Evolutionary conservation across 2,888 invertebrate species (phyloP), one percentile per base, ranked within the genome.

Genomic region (Sphinx pinastri): DNA sequence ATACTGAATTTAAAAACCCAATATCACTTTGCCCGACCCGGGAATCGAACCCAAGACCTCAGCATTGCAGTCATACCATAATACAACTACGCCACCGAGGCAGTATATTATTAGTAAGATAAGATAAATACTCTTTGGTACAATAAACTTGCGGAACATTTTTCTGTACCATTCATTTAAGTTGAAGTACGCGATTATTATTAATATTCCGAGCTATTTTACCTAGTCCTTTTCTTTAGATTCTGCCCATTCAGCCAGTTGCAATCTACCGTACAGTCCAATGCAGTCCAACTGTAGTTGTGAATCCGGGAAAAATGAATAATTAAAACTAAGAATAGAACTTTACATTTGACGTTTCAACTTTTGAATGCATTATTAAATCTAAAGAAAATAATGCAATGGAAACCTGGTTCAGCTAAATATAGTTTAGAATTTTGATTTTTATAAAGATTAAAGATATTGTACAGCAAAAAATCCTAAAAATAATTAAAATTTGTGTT

Each of bases 301-400:
- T 63, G 49, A 49, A 47, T 63, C 63, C 49, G 49, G 47, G 63
- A 63, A 63, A 63, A 63, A 63, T 60, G 63, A 63, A 63, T 63
- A 63, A 63, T 63, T 63, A 63, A 63, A 63, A 63, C 63, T 13
- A 19, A 63, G 63, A 63, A 63, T 63, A 49, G 63, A 63, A 63
- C 49, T 63, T 63, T 63, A 63, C 63, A 49, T 63, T 63, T 49
- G 63, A 63, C 63, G 49, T 63, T 63, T 63, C 63, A 63, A 63
- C 49, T 19, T 63, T 63, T 49, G 63, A 63, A 63, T 25, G 63
- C 47, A 63, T 63, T 63, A 63, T 63, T 63, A 19, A 63, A 49
- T 63, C 63, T 49, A 63, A 63, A 49, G 63, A 63, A 63, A 19
- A 63, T 49, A 49, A 63, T 63, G 13, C 63, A 49, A 63, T 49